Evolutionary conservation across 2,888 invertebrate species (phyloP).

Genomic region (Herminia tarsipennalis): DNA sequence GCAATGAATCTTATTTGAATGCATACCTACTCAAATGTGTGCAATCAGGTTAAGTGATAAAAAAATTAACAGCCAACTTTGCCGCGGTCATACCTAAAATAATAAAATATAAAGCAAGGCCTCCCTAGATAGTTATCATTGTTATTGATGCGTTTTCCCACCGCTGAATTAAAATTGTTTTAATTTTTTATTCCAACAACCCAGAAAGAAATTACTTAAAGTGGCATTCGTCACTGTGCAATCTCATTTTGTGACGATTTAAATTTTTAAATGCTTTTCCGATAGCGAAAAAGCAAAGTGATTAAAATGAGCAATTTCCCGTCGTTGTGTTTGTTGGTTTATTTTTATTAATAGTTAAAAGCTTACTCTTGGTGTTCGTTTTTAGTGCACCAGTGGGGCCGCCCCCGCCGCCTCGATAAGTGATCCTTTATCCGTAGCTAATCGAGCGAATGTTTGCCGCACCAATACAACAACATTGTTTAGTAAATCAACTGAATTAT

Average conservation of each 20-base stretch:
- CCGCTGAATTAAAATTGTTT: constrained; percentile 23
- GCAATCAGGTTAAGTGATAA: too few species aligned
- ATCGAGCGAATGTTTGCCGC: constrained; percentile 60
- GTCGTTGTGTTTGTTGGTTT: constrained; percentile 50
- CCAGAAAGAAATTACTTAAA: constrained; percentile 21
- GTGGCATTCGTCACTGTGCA: constrained; percentile 61
- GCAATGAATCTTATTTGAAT: too few species aligned
- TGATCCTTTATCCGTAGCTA: constrained; percentile 68
- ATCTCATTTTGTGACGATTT: constrained; percentile 58
- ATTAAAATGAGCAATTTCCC: constrained; percentile 60
- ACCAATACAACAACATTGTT: constrained; percentile 56
- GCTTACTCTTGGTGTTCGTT: constrained; percentile 61
- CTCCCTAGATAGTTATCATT: constrained; percentile 4
- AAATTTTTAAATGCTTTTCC: constrained; percentile 59
- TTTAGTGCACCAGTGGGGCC: constrained; percentile 42
- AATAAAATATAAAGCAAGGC: too few species aligned
- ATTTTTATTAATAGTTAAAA: constrained; percentile 65
- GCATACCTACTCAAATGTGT: too few species aligned
- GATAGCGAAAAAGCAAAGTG: constrained; percentile 54
- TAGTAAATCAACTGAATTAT: constrained; percentile 55
- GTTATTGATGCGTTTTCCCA: constrained; percentile 8
- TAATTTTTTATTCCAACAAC: constrained; percentile 22
- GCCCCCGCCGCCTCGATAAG: constrained; percentile 51
- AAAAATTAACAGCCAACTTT: too few species aligned
- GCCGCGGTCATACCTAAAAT: too few species aligned